phyloP scores from a whole-genome alignment of 2,888 invertebrate species.

The Trileptium ribeirensis region DNA sequence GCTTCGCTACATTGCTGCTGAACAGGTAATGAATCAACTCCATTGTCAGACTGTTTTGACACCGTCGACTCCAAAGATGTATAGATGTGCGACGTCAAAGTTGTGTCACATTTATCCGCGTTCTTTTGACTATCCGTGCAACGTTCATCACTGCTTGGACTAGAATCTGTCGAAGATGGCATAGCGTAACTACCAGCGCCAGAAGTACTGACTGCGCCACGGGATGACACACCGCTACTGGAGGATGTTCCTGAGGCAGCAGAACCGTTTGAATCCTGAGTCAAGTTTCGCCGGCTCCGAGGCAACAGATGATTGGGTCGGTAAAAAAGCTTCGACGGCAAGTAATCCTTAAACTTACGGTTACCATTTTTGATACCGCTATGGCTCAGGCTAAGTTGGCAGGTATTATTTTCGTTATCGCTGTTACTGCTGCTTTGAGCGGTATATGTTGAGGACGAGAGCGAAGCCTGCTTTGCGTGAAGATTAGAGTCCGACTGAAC shows the following conservation, averaged over 20 bases:
- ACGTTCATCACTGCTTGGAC: too few relatives aligned
- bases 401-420: background rate
- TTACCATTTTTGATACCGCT: too few relatives aligned
- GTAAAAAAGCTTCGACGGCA: background rate
- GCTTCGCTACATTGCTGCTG: too few relatives aligned
- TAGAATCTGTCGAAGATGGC: too few relatives aligned
- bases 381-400: background rate
- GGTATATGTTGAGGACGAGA: background rate
- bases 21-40: too few relatives aligned
- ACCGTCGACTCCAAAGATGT: too few relatives aligned
- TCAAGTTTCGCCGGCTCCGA: background rate
- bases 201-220: too few relatives aligned
- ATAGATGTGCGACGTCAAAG: too few relatives aligned
- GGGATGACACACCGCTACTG: background rate
- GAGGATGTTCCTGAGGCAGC: background rate
- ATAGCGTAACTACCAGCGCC: too few relatives aligned
- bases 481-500: background rate
- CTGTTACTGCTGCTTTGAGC: background rate
- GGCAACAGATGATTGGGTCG: background rate
- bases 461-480: background rate
- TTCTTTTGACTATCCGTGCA: too few relatives aligned
- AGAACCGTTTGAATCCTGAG: background rate
- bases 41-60: too few relatives aligned
- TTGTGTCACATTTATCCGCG: too few relatives aligned
- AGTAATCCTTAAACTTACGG: background rate